These are phyloP conservation scores for Lagocephalus sceleratus DNA, from an alignment of 2,797 vertebrate species.

Conservation along the genomic window DNA sequence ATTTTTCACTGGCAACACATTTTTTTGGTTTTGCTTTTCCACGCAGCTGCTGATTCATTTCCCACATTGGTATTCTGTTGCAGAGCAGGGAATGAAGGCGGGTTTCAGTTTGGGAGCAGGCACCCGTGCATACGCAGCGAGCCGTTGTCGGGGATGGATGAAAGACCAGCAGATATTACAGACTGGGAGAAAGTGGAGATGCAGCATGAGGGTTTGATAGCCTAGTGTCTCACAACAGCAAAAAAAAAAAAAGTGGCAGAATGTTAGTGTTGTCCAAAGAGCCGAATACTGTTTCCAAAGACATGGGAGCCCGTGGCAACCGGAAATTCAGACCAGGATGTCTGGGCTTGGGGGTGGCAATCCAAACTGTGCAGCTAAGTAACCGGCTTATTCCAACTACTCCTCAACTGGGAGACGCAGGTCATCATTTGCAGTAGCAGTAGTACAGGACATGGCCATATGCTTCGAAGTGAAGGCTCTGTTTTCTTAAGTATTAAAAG, in stretches of 20 bases:
- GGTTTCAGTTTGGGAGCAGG: conserved; percentile 52
- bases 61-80: conserved; percentile 64
- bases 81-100: conserved; percentile 41
- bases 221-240: neutral
- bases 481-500: conserved; percentile 5
- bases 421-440: too few relatives aligned
- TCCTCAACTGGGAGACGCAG: too few relatives aligned
- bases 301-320: conserved; percentile 70
- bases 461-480: neutral
- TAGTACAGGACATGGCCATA: too few relatives aligned
- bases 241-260: conserved; percentile 1
- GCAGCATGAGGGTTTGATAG: neutral
- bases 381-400: conserved; percentile 1
- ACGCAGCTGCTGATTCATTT: conserved; percentile 75
- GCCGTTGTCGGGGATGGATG: conserved; percentile 29
- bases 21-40: conserved; percentile 59
- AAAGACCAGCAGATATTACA: conserved; percentile 28
- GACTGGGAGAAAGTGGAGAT: conserved; percentile 12
- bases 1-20: conserved; percentile 44
- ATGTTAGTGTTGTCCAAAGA: conserved; percentile 33
- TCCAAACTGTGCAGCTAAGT: conserved; percentile 26
- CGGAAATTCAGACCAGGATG: conserved; percentile 39
- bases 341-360: conserved; percentile 22
- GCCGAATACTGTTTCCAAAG: conserved; percentile 68
- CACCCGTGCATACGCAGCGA: conserved; percentile 41